Percentiles rank a stretch among this genome's conserved stretches.
These are phyloP conservation scores for Synergus gifuensis DNA, from an alignment of 2,888 invertebrate genomes.

Conservation along the genomic window DNA sequence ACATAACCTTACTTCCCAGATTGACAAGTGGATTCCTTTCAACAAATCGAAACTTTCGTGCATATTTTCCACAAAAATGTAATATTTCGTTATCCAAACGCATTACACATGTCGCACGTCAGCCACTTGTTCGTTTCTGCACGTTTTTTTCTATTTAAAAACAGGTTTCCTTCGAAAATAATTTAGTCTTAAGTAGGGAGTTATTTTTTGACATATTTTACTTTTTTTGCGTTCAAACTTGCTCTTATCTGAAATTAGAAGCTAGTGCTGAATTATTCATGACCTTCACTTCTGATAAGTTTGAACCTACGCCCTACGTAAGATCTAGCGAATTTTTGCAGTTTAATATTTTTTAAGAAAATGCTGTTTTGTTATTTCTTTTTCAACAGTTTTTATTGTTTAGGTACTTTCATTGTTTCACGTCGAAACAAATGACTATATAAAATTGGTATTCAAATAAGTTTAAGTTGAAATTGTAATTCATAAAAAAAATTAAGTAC, in stretches of 20 bases:
- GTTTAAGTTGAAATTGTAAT: too few species aligned
- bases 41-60: neutral
- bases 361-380: neutral
- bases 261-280: neutral
- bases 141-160: neutral
- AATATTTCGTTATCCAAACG: neutral
- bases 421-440: too few species aligned
- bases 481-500: neutral
- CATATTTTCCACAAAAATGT: neutral
- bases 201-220: neutral
- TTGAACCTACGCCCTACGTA: neutral
- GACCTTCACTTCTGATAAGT: neutral
- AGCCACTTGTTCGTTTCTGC: neutral
- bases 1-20: conserved; percentile 4
- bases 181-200: neutral
- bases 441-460: too few species aligned
- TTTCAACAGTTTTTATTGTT: neutral
- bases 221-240: neutral
- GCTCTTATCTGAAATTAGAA: neutral
- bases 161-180: neutral
- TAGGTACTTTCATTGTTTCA: neutral
- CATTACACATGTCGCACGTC: neutral
- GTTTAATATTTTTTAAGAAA: neutral
- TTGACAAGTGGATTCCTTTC: neutral
- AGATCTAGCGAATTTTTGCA: neutral